Base-by-base conservation (phyloP, 2,888 invertebrate species). In the Arctia plantaginis region DNA sequence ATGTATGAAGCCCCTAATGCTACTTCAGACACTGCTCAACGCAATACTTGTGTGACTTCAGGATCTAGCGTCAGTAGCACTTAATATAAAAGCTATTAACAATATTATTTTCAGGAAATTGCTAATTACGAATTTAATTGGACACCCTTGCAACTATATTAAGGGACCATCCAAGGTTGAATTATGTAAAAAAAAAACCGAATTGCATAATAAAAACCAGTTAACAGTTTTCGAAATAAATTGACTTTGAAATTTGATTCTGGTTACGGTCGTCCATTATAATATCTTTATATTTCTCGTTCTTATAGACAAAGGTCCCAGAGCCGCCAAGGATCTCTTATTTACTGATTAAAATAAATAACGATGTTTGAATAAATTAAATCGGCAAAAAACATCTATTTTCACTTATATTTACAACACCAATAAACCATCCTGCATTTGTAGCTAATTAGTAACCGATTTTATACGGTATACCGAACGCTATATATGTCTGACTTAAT, bases 131-230 rank as follows among this genome's bases (percentile, higher is more conserved):
- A 15, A 59, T 59, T 59, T 67, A 66, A 80, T 80, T 79, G 77
- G 62, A 69, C 69, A 77, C 74, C 80, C 77, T 80, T 84, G 82
- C 73, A 62, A 79, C 78, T 74, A 73, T 74, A 74, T 72, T 80
- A 73, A 75, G 15, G 76, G 55, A 30, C 35, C 69, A 71, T 77
- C 79, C 81, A 86, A 85, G 85, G 87, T 81, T 74, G 69, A 18
- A 77, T 84, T 75, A 81, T 78, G 87, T 83, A 86, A 86, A 55
- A 76, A 77, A 78, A 80, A 66, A 77, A 74, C 77, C 59, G 69
- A 41, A 69, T 86, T 87, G 78, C 83, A 79, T 82, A 79, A 84
- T 74, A 51, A 71, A n/a, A 76, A 83, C 80, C 79, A 76, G 77
- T 84, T 81, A 66, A 71, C 74, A 73, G 69, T 73, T 76, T 80